These are phyloP conservation scores for Meta bourneti DNA, from an alignment of 2,888 invertebrate species.

Conservation along the genomic window DNA sequence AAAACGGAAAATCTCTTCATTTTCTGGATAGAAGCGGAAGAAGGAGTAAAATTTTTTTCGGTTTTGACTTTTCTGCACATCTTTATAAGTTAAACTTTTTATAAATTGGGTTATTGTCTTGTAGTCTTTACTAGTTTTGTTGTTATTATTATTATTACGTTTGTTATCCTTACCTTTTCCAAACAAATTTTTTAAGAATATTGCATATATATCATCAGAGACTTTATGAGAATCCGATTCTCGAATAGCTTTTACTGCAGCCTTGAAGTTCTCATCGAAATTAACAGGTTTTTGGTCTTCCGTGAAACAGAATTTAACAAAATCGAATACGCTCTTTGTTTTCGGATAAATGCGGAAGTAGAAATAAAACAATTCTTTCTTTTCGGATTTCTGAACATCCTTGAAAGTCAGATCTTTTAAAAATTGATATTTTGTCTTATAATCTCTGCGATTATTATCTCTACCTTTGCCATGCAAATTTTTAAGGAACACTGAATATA, in stretches of 20 bases:
- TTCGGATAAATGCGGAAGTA: neutral
- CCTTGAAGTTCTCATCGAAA: neutral
- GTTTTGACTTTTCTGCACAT: neutral
- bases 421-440: neutral
- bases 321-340: neutral
- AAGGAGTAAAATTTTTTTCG: conserved; percentile 7
- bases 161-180: neutral
- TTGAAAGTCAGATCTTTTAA: neutral
- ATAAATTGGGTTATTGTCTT: neutral
- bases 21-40: neutral
- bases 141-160: neutral
- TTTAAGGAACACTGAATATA: conserved; percentile 11
- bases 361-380: neutral
- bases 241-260: neutral
- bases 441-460: neutral
- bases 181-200: neutral
- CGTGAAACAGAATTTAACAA: conserved; percentile 15
- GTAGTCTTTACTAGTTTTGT: neutral
- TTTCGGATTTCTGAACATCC: neutral
- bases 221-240: neutral
- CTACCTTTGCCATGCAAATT: neutral
- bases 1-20: neutral
- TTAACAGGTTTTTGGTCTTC: neutral
- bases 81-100: neutral
- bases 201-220: neutral